These are phyloP conservation scores for Habropoda laboriosa DNA, from an alignment of 1,140 invertebrate genomes.

Conservation along the genomic window DNA sequence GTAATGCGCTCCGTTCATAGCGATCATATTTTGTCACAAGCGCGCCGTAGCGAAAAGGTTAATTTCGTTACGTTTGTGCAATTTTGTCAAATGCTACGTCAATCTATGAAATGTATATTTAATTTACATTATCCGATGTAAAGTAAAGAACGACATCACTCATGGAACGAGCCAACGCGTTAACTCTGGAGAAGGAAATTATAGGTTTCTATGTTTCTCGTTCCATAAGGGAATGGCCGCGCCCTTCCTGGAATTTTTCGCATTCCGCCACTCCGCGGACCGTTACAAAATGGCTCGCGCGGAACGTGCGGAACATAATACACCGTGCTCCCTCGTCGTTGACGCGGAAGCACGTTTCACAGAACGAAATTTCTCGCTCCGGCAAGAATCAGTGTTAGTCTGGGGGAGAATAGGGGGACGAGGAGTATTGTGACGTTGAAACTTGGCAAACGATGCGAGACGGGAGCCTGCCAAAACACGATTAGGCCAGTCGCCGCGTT, in stretches of 20 bases:
- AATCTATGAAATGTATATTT: too few species aligned
- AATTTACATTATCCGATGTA: too few species aligned
- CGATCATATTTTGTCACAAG: too few species aligned
- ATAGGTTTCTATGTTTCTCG: too few species aligned
- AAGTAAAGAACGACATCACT: too few species aligned
- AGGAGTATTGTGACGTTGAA: conserved; percentile 35
- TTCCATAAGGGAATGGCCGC: too few species aligned
- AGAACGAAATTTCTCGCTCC: conserved; percentile 42
- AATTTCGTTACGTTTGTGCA: too few species aligned
- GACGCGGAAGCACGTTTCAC: conserved; percentile 34
- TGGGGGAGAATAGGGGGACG: conserved; percentile 20
- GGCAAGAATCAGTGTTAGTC: conserved; percentile 40
- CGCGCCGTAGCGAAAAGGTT: too few species aligned
- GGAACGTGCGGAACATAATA: conserved; percentile 49
- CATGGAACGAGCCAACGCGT: too few species aligned
- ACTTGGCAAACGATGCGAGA: conserved; percentile 33
- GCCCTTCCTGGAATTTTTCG: conserved; percentile 23
- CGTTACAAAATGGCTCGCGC: conserved; percentile 37
- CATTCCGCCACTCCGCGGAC: conserved; percentile 21
- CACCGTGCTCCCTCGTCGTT: not conserved
- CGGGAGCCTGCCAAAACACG: conserved; percentile 36
- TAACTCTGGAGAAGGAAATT: too few species aligned
- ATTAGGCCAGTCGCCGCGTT: conserved; percentile 27
- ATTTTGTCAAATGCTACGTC: too few species aligned
- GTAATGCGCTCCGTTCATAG: too few species aligned